A percentile compares a stretch with the other conserved stretches of the same genome.
Conservation (phyloP, 2,888 invertebrate species). For the Luffia ferchaultella region DNA sequence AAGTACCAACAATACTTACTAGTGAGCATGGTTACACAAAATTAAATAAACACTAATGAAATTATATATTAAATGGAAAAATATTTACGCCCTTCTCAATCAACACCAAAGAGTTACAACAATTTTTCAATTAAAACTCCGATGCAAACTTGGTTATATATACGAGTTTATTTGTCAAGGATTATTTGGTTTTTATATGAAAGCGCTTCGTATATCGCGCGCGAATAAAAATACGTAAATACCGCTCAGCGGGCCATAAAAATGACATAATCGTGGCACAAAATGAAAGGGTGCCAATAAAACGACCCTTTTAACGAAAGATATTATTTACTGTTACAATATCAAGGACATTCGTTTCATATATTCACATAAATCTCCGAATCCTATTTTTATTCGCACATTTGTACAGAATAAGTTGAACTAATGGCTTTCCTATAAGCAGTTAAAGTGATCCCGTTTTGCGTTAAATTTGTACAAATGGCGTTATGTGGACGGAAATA, state of each 20-base stretch:
- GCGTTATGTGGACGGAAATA: no score
- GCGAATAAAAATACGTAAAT: constrained; percentile 45
- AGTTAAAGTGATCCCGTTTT: no score
- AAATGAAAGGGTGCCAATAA: constrained; percentile 57
- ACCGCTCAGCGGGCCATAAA: constrained; percentile 43
- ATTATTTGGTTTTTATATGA: constrained; percentile 16
- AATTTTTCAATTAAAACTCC: background rate
- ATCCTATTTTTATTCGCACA: background rate
- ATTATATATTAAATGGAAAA: no score
- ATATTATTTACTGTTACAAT: constrained; percentile 56
- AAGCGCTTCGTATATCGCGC: constrained; percentile 33
- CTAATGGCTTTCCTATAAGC: background rate
- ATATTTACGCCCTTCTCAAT: background rate
- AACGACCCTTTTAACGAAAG: constrained; percentile 45
- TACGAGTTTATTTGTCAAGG: background rate
- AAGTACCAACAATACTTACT: no score
- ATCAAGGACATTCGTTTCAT: constrained; percentile 32
- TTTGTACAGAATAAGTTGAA: background rate
- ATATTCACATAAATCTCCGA: background rate
- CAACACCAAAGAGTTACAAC: background rate
- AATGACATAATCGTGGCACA: constrained; percentile 54
- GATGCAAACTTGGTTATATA: background rate
- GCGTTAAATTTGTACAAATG: no score
- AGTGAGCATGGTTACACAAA: no score
- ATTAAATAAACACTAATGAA: no score